Percentiles rank a stretch among this genome's conserved stretches.
Evolutionary conservation across 2,797 vertebrate genomes (phyloP).

Genomic region (Yasuhikotakia modesta): DNA sequence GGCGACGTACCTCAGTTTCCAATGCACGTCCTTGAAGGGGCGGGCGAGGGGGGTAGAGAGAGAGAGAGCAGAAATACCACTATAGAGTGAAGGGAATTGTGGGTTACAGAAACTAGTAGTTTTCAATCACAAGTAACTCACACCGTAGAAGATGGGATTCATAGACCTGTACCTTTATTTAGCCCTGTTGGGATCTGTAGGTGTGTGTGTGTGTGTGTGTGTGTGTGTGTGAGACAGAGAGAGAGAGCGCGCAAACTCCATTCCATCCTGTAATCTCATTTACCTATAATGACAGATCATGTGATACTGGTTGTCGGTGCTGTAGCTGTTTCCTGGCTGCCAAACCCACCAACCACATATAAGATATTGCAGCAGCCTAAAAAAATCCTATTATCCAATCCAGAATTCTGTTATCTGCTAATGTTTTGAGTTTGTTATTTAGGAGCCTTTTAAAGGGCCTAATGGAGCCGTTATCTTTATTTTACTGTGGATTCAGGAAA

Average conservation of each 20-base stretch:
- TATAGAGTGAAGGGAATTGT: slow-evolving; percentile 57
- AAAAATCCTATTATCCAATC: slow-evolving; percentile 46
- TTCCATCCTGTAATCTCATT: slow-evolving; percentile 76
- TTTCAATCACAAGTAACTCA: slow-evolving; percentile 78
- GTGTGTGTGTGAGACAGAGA: slow-evolving; percentile 62
- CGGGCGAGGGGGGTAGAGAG: slow-evolving; percentile 10
- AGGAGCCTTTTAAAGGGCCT: slow-evolving; percentile 75
- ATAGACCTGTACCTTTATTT: slow-evolving; percentile 73
- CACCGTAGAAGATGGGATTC: slow-evolving; percentile 79
- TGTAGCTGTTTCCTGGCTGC: slow-evolving; percentile 61
- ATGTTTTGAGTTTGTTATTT: slow-evolving; percentile 71
- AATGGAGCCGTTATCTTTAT: slow-evolving; percentile 82
- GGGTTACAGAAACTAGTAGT: slow-evolving; percentile 79
- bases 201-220: slow-evolving; percentile 80
- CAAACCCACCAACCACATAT: slow-evolving; percentile 76
- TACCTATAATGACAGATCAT: slow-evolving; percentile 77
- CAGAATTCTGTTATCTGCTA: slow-evolving; percentile 49
- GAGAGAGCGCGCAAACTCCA: slow-evolving; percentile 73
- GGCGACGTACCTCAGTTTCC: slow-evolving; percentile 47
- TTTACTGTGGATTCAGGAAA: slow-evolving; percentile 64
- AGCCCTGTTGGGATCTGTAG: slow-evolving; percentile 79
- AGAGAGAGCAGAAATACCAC: slow-evolving; percentile 19
- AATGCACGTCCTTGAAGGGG: slow-evolving; percentile 40
- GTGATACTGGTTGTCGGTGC: slow-evolving; percentile 64
- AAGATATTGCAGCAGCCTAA: slow-evolving; percentile 74